These are phyloP conservation scores for Cyanoramphus novaezelandiae DNA, from an alignment of 2,113 vertebrate genomes.

Conservation along the genomic window DNA sequence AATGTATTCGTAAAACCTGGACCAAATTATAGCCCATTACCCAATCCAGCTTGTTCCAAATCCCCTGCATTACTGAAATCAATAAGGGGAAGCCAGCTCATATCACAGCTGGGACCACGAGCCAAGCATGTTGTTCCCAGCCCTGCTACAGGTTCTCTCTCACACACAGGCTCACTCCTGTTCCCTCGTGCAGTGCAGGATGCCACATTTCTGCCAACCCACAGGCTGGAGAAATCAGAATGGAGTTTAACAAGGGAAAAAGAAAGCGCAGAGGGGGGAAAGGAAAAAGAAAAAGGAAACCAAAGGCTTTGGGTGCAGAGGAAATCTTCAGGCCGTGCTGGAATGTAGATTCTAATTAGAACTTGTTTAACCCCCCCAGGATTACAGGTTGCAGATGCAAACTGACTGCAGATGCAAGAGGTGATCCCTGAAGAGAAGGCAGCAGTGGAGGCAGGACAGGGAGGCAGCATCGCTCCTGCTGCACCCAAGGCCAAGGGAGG, in stretches of 20 bases:
- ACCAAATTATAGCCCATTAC: conserved; percentile 69
- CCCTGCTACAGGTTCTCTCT: background rate
- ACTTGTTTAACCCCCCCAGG: conserved; percentile 24
- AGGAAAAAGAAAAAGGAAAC: background rate
- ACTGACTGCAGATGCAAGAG: background rate
- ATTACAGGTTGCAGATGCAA: background rate
- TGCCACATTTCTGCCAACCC: conserved; percentile 33
- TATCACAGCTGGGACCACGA: background rate
- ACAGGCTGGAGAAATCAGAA: conserved; percentile 24
- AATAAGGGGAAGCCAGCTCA: conserved; percentile 34
- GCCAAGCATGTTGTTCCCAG: background rate
- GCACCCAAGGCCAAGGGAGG: background rate
- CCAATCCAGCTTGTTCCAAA: conserved; percentile 50
- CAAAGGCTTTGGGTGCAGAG: background rate
- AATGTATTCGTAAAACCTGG: conserved; percentile 53
- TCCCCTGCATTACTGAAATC: conserved; percentile 61
- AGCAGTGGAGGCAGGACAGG: background rate
- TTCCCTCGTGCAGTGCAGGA: background rate
- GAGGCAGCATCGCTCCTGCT: background rate
- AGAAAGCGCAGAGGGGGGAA: background rate
- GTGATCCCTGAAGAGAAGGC: background rate
- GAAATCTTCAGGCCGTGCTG: conserved; percentile 52
- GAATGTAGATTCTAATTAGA: conserved; percentile 62
- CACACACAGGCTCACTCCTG: background rate
- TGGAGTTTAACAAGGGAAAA: background rate